Conservation (phyloP, 2,797 vertebrate species). For the Sebastiscus tertius region DNA sequence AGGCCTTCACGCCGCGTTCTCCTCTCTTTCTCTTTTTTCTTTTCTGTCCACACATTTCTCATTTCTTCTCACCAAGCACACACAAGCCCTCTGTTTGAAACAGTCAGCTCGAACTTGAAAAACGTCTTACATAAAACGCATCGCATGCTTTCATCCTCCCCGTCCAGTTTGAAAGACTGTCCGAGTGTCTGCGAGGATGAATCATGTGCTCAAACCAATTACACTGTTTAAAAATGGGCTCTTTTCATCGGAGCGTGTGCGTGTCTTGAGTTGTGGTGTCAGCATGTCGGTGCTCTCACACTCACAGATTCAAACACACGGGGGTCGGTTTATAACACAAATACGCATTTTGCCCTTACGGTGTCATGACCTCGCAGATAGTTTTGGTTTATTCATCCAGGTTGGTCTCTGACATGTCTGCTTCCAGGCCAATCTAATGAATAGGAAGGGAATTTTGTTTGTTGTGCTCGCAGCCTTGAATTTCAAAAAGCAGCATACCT, state of each 20-base stretch:
- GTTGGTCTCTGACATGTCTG: not conserved
- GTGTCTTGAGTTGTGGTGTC: not conserved
- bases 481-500: not conserved
- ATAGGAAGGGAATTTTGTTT: not conserved
- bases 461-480: too few relatives aligned
- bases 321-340: not conserved
- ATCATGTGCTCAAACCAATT: slow-evolving; percentile 52
- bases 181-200: slow-evolving; percentile 34
- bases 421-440: not conserved
- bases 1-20: not conserved
- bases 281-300: not conserved
- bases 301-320: slow-evolving; percentile 13
- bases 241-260: slow-evolving; percentile 47
- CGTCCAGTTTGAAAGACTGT: slow-evolving; percentile 40
- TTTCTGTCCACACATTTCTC: slow-evolving; percentile 6
- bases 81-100: slow-evolving; percentile 56
- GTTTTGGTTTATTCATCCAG: not conserved
- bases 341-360: not conserved
- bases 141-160: slow-evolving; percentile 38
- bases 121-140: slow-evolving; percentile 27
- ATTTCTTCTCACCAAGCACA: slow-evolving; percentile 32
- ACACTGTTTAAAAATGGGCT: slow-evolving; percentile 36
- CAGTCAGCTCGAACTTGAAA: slow-evolving; percentile 30
- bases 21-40: not conserved
- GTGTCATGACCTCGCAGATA: not conserved